Evolutionary conservation across 2,888 invertebrate species (phyloP).

Genomic region (Epirrhoe tristata): DNA sequence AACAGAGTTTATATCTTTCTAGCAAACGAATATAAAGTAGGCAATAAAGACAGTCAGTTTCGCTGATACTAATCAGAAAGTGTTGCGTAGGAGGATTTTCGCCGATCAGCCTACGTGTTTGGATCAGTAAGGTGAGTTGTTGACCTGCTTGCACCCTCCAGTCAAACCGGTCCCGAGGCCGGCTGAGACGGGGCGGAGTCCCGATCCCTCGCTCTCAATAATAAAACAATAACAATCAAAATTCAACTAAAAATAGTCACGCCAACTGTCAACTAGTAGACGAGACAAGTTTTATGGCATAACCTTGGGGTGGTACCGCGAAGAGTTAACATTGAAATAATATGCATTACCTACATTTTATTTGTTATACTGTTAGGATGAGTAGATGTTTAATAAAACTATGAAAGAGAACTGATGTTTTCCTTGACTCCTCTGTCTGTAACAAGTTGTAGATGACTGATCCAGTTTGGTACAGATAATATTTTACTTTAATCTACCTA

Average conservation of each 20-base stretch:
- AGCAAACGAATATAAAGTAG: constrained; percentile 41
- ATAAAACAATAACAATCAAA: constrained; percentile 60
- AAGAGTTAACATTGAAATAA: background rate
- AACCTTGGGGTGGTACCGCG: constrained; percentile 24
- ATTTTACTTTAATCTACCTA: background rate
- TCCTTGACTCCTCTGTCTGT: too few species aligned
- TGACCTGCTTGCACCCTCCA: constrained; percentile 72
- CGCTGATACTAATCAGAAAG: constrained; percentile 64
- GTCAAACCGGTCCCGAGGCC: constrained; percentile 74
- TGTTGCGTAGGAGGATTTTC: constrained; percentile 69
- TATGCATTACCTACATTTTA: background rate
- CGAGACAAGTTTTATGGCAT: constrained; percentile 34
- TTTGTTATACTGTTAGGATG: background rate
- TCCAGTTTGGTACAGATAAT: too few species aligned
- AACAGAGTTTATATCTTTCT: constrained; percentile 25
- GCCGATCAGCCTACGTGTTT: constrained; percentile 75
- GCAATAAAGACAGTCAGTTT: constrained; percentile 40
- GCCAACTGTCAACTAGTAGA: constrained; percentile 39
- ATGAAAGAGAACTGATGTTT: too few species aligned
- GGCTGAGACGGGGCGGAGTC: constrained; percentile 45
- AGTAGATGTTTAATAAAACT: background rate
- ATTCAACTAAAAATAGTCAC: constrained; percentile 55
- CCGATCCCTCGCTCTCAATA: constrained; percentile 48
- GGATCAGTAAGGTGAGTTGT: constrained; percentile 71
- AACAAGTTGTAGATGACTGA: too few species aligned